Evolutionary conservation across 2,113 vertebrate genomes (phyloP), one percentile per base, ranked within the genome.

Genomic region (Xenopus laevis): DNA sequence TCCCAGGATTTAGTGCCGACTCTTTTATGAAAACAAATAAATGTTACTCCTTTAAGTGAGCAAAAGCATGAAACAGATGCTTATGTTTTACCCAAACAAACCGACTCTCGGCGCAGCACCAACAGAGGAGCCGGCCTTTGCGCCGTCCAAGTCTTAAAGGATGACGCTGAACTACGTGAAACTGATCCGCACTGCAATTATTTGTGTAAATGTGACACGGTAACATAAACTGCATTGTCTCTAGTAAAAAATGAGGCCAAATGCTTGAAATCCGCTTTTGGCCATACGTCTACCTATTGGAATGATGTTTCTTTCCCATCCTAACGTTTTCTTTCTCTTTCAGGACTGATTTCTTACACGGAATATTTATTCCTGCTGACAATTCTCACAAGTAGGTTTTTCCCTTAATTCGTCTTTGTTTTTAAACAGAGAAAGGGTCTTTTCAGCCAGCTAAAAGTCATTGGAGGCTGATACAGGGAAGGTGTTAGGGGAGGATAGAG

Each of bases 301-400:
- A 33, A 59, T 21, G 21, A 21, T 18, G 23, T 13, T 60, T 21
- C 7, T 55, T n/a, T 3, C 7, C 8, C 12, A 55, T 45, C 52
- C 15, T 7, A 45, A 4, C 20, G 3, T 33, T n/a, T n/a, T 46
- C 20, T 66, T 66, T 80, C 82, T 72, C 68, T 78, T 92, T 52
- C 87, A 99, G 97, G 96, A 18, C 74, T 99, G 79, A 95, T 99
- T 77, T 98, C 97, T 47, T 99, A 99, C 80, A 95, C 94, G 0
- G 97, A 99, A 74, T 98, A 98, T 82, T 88, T 99, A 21, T 99
- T 98, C 86, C 86, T 99, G 88, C 90, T 99, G 82, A 98, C 96
- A 7, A 95, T 99, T 79, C 86, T 99, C 62, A 98, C 93, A 0
- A 99, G 96, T 99, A 91, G 95, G 97, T n/a, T 94, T 80, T 73